Evolutionary conservation across 1,140 invertebrate genomes (phyloP).

Genomic region (Drosophila biarmipes): DNA sequence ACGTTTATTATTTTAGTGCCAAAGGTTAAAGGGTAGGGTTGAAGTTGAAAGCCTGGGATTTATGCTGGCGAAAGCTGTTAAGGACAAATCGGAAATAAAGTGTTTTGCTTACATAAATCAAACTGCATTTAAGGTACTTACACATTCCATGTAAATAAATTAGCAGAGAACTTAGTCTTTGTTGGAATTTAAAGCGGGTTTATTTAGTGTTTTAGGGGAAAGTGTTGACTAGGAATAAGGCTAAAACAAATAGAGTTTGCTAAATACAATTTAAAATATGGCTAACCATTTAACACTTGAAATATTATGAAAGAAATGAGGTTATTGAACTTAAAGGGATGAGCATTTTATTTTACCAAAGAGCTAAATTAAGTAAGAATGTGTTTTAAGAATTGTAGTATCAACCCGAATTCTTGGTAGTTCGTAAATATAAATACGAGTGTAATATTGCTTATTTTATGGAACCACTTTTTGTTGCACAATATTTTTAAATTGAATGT

Average conservation of each 20-base stretch:
- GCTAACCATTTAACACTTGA: too few relatives aligned
- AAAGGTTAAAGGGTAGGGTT: background rate
- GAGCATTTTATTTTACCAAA: too few relatives aligned
- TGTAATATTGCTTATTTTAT: background rate
- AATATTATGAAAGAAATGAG: too few relatives aligned
- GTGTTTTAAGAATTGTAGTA: background rate
- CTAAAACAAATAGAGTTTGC: too few relatives aligned
- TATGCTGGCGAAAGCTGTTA: background rate
- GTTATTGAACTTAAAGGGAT: too few relatives aligned
- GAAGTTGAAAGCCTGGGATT: background rate
- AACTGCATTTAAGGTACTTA: background rate
- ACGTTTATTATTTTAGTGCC: constrained; percentile 23
- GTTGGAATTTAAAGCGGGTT: background rate
- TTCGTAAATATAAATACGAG: background rate
- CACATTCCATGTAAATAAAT: background rate
- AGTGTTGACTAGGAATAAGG: too few relatives aligned
- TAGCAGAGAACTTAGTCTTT: background rate
- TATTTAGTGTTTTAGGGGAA: background rate
- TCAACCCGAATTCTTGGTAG: background rate
- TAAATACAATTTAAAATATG: too few relatives aligned
- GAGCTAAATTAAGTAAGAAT: too few relatives aligned
- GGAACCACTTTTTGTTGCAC: background rate
- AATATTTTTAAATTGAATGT: too few relatives aligned
- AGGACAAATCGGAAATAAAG: background rate
- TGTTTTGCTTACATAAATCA: background rate